Conservation (phyloP, 2,888 invertebrate genomes). For the Galeruca laticollis region DNA sequence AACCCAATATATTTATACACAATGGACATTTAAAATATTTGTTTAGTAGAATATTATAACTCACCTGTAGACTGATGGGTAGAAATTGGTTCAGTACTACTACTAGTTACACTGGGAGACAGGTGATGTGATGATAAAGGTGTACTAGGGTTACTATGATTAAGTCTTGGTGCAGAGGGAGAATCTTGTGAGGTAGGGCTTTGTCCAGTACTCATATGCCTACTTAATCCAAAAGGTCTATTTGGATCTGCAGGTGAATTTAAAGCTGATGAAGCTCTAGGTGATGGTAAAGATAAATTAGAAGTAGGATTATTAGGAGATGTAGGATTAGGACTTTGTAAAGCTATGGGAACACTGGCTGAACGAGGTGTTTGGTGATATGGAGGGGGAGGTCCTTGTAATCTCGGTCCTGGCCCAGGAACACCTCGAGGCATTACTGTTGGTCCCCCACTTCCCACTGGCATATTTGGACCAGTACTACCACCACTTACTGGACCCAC, state of each 20-base stretch:
- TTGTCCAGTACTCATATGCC: slow-evolving; percentile 72
- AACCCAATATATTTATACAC: neutral
- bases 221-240: slow-evolving; percentile 67
- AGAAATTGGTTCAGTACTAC: slow-evolving; percentile 62
- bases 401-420: slow-evolving; percentile 66
- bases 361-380: slow-evolving; percentile 81
- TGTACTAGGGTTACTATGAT: slow-evolving; percentile 80
- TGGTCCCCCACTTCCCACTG: slow-evolving; percentile 43
- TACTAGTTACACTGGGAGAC: slow-evolving; percentile 71
- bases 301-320: slow-evolving; percentile 80
- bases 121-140: slow-evolving; percentile 74
- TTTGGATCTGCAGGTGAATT: slow-evolving; percentile 78
- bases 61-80: slow-evolving; percentile 65
- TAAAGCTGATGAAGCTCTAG: slow-evolving; percentile 76
- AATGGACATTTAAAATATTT: neutral
- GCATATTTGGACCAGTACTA: slow-evolving; percentile 46
- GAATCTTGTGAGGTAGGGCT: slow-evolving; percentile 75
- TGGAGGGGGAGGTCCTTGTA: slow-evolving; percentile 83
- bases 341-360: slow-evolving; percentile 80
- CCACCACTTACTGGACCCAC: slow-evolving; percentile 55
- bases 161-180: slow-evolving; percentile 68
- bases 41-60: slow-evolving; percentile 25
- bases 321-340: slow-evolving; percentile 79
- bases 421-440: slow-evolving; percentile 57
- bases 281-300: slow-evolving; percentile 80